Conservation (phyloP, 2,797 vertebrate genomes). For the Smutsia gigantea region DNA sequence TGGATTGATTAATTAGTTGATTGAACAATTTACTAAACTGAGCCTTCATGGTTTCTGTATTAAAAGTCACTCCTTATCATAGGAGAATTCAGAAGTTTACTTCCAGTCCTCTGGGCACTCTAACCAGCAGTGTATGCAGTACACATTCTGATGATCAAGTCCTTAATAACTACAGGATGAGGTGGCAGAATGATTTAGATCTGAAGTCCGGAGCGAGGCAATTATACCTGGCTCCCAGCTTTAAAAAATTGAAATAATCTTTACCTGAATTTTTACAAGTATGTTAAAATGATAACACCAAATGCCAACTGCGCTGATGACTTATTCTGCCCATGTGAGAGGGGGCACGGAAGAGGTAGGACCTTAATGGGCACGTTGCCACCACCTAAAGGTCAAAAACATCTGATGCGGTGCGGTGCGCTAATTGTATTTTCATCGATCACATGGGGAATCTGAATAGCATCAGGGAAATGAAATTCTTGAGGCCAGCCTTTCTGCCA, state of each 20-base stretch:
- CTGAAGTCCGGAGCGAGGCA: slow-evolving; percentile 75
- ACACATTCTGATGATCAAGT: slow-evolving; percentile 73
- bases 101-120: slow-evolving; percentile 1
- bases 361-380: slow-evolving; percentile 27
- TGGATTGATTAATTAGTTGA: slow-evolving; percentile 48
- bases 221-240: slow-evolving; percentile 77
- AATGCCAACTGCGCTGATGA: slow-evolving; percentile 69
- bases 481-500: slow-evolving; percentile 26
- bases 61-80: slow-evolving; percentile 48
- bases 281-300: slow-evolving; percentile 68
- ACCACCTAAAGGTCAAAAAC: slow-evolving; percentile 74
- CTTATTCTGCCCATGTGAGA: slow-evolving; percentile 52
- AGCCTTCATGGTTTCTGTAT: neutral
- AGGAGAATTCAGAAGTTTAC: slow-evolving; percentile 56
- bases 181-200: slow-evolving; percentile 76
- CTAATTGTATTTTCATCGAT: slow-evolving; percentile 75
- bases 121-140: slow-evolving; percentile 33
- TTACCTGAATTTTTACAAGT: slow-evolving; percentile 78
- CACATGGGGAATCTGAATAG: slow-evolving; percentile 65
- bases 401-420: neutral
- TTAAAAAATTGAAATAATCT: slow-evolving; percentile 78
- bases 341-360: slow-evolving; percentile 8
- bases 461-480: slow-evolving; percentile 71
- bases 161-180: slow-evolving; percentile 72
- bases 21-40: slow-evolving; percentile 47